A percentile compares a stretch with the other conserved stretches of the same genome.
Conservation (phyloP, 2,888 invertebrate genomes). For the Leptinotarsa peninsularis region DNA sequence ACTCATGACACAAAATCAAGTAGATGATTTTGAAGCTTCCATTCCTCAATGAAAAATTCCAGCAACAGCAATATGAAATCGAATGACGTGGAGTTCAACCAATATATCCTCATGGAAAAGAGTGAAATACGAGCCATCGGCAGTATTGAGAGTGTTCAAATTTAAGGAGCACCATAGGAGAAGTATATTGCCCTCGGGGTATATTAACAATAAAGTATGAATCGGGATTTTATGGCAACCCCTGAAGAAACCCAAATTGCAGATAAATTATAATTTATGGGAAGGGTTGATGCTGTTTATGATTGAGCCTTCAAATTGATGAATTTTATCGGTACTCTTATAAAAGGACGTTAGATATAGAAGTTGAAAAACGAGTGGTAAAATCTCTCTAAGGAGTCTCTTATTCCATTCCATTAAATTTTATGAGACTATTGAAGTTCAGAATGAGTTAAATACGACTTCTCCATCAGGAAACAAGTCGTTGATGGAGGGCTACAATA, state of each 20-base stretch:
- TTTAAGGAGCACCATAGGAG: background rate
- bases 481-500: too few relatives aligned
- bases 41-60: background rate
- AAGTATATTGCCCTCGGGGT: background rate
- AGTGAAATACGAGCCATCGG: conserved; percentile 14
- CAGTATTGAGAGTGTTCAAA: conserved; percentile 4
- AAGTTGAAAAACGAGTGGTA: too few relatives aligned
- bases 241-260: background rate
- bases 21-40: background rate
- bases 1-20: background rate
- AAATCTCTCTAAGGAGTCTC: too few relatives aligned
- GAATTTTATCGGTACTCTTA: background rate
- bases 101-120: conserved; percentile 11
- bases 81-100: background rate
- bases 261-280: background rate
- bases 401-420: too few relatives aligned
- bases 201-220: conserved; percentile 8
- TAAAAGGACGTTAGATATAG: too few relatives aligned
- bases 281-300: background rate
- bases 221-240: background rate
- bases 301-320: background rate
- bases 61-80: background rate
- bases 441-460: too few relatives aligned
- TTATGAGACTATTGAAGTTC: too few relatives aligned
- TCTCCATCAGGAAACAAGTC: too few relatives aligned